A percentile compares a stretch with the other conserved stretches of the same genome.
These are phyloP conservation scores for Scaptomyza montana DNA, from an alignment of 1,140 invertebrate genomes.

Conservation along the genomic window DNA sequence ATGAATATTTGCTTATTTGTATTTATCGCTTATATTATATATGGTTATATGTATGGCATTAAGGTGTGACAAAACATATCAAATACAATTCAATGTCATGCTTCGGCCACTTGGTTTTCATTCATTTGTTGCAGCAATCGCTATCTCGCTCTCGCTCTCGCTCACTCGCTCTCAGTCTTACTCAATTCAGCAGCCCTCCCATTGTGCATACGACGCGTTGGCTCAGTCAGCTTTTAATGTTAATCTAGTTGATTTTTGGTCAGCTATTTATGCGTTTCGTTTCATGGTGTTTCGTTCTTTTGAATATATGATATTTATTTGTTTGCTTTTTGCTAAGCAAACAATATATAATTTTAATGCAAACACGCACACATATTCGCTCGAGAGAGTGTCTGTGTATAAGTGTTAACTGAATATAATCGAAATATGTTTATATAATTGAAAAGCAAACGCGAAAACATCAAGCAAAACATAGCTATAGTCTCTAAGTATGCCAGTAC, in stretches of 20 bases:
- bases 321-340: slow-evolving; percentile 61
- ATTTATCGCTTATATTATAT: no score
- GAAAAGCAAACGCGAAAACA: slow-evolving; percentile 78
- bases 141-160: neutral
- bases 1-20: slow-evolving; percentile 6
- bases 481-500: slow-evolving; percentile 51
- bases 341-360: slow-evolving; percentile 79
- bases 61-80: slow-evolving; percentile 63
- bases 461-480: slow-evolving; percentile 57
- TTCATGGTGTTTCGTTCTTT: slow-evolving; percentile 40
- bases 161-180: neutral
- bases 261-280: slow-evolving; percentile 60
- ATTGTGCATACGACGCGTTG: slow-evolving; percentile 54
- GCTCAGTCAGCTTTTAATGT: slow-evolving; percentile 3
- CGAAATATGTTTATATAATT: slow-evolving; percentile 81
- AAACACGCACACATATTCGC: slow-evolving; percentile 48
- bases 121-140: slow-evolving; percentile 71
- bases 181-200: slow-evolving; percentile 16
- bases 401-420: slow-evolving; percentile 71
- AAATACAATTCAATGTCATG: slow-evolving; percentile 70
- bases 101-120: slow-evolving; percentile 70
- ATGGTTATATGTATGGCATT: slow-evolving; percentile 27
- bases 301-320: slow-evolving; percentile 54
- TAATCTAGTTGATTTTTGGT: slow-evolving; percentile 59
- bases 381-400: slow-evolving; percentile 9